phyloP scores from a whole-genome alignment of 1,140 invertebrate genomes.

The Cheumatopsyche charites region DNA sequence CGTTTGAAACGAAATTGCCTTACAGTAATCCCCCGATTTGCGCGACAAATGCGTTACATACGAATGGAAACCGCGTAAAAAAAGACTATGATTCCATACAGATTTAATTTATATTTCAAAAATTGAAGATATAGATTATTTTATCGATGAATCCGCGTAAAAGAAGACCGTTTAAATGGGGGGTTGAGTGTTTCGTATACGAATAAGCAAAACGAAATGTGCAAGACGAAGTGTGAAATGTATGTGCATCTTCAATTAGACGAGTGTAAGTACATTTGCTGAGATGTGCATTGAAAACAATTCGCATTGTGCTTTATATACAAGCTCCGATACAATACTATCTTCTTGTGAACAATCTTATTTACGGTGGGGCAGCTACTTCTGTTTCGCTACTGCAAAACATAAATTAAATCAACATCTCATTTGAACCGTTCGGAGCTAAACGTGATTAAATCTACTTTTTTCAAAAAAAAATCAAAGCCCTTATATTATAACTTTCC shows the following conservation, averaged over 20 bases:
- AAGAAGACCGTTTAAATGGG: background rate
- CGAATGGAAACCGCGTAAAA: too few species aligned
- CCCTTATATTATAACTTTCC: too few species aligned
- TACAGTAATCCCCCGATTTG: too few species aligned
- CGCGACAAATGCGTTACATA: too few species aligned
- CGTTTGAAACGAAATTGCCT: too few species aligned
- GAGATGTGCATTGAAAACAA: slow-evolving; percentile 25
- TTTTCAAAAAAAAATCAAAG: too few species aligned
- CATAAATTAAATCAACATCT: slow-evolving; percentile 31
- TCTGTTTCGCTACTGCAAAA: slow-evolving; percentile 25
- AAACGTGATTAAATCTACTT: too few species aligned
- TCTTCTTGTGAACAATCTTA: slow-evolving; percentile 30
- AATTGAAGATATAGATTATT: background rate
- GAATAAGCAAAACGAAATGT: background rate
- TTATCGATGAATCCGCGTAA: background rate
- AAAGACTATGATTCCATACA: background rate
- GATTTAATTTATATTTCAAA: background rate
- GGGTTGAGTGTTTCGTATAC: slow-evolving; percentile 4
- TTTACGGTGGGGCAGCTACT: slow-evolving; percentile 24
- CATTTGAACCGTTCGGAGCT: too few species aligned
- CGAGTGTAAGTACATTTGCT: slow-evolving; percentile 11
- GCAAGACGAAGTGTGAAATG: slow-evolving; percentile 40
- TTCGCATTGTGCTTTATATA: slow-evolving; percentile 28
- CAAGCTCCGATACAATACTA: slow-evolving; percentile 26
- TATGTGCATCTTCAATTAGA: slow-evolving; percentile 44